These are phyloP conservation scores for Stomatorhinus walkeri DNA, from an alignment of 2,797 vertebrate species.

Conservation along the genomic window DNA sequence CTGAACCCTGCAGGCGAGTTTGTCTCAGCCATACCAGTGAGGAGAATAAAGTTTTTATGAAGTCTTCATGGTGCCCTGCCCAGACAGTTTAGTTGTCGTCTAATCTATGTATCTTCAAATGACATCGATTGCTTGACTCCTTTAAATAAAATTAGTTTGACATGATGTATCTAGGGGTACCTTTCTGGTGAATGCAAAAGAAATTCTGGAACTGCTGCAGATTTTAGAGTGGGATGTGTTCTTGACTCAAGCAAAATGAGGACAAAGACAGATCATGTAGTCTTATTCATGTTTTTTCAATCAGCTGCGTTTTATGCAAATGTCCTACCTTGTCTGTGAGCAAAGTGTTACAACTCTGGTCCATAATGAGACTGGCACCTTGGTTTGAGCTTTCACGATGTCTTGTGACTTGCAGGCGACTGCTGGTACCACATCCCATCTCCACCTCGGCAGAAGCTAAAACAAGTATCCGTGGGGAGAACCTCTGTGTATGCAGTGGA, in stretches of 20 bases:
- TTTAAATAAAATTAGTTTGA: neutral
- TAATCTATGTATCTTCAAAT: too few relatives aligned
- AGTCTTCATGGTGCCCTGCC: neutral
- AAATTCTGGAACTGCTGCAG: neutral
- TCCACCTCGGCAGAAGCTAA: slow-evolving; percentile 82
- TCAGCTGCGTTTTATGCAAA: neutral
- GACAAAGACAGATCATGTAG: neutral
- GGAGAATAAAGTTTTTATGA: neutral
- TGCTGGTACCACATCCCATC: slow-evolving; percentile 92
- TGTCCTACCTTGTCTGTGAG: neutral
- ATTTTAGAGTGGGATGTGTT: neutral
- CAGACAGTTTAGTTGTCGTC: neutral
- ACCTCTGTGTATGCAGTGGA: slow-evolving; percentile 81
- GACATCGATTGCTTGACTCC: neutral
- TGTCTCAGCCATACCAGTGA: neutral
- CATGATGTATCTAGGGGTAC: neutral
- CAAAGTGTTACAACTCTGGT: neutral
- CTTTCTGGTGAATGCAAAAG: neutral
- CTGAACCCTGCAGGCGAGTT: slow-evolving; percentile 76
- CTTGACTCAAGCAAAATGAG: neutral
- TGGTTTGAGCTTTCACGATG: neutral
- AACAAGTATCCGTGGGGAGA: slow-evolving; percentile 88
- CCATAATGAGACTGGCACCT: neutral
- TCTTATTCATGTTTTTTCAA: neutral
- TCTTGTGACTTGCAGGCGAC: slow-evolving; percentile 63